Base-by-base conservation (phyloP, 2,888 invertebrate genomes). In the Penaeus monodon region DNA sequence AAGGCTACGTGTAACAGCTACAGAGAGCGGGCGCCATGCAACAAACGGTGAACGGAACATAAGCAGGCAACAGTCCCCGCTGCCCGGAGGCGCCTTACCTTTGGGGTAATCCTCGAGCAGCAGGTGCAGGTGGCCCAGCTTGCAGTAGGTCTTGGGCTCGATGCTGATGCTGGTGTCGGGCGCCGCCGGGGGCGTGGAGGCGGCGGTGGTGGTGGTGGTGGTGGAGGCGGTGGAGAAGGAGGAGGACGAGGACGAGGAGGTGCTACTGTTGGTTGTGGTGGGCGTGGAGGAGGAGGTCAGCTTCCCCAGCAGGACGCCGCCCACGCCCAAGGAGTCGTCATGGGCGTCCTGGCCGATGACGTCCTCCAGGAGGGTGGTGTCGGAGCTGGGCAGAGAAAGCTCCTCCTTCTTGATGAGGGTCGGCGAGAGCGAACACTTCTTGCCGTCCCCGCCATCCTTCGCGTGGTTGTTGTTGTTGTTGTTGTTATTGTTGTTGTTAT, bases 51-150 rank as follows among this genome's bases (percentile, higher is more conserved):
- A 57, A 20, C 17, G 0, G 17, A 20, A 57, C 33, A 38, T 1
- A 17, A 14, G 17, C 17, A 57, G 57, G 14, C 57, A 17, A 17
- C 57, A 4, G 17, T 20, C 57, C 17, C 14, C 1, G 12, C 2
- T 1, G 17, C 10, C 14, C 57, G 17, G 17, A 8, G 2, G 27
- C 22, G 14, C 17, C 89, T 91, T 94, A 98, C 99, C 98, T 96
- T 98, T 98, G 63, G 96, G 94, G 94, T 96, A 98, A 92, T 99
- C 97, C 92, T 97, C 97, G 29, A 98, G 93, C 2, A 99, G 94
- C 64, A 99, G 94, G 93, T 98, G 97, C 91, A 99, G 96, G 93
- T 99, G 99, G 3, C 99, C 99, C 84, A 99, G 93, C 93, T 98
- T 97, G 92, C 98, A 97, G 93, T 96, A 98, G 3, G 98, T 97